Percentiles rank a stretch among this genome's conserved stretches.
phyloP scores from a whole-genome alignment of 2,888 invertebrate genomes.

The Rhopalosiphum nymphaeae region DNA sequence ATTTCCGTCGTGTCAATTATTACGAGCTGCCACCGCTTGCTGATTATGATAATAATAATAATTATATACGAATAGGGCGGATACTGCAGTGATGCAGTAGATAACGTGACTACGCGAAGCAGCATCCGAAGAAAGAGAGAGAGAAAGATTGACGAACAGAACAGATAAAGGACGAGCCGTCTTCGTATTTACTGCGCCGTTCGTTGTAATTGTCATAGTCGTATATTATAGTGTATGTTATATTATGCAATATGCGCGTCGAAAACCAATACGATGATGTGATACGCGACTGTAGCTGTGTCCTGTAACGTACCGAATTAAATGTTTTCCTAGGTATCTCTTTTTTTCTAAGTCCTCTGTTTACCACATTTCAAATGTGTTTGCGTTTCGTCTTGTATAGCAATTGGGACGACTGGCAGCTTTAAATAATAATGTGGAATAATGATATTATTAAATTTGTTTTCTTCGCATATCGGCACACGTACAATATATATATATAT shows the following conservation, averaged over 20 bases:
- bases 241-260: neutral
- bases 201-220: neutral
- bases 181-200: neutral
- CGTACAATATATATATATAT: neutral
- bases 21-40: neutral
- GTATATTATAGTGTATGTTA: neutral
- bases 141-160: neutral
- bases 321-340: neutral
- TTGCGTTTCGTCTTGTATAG: neutral
- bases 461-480: neutral
- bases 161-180: neutral
- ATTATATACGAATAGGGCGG: constrained; percentile 2
- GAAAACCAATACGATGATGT: neutral
- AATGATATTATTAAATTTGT: neutral
- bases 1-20: constrained; percentile 15
- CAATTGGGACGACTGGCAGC: neutral
- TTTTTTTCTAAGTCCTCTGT: neutral
- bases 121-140: neutral
- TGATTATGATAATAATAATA: neutral
- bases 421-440: neutral
- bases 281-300: neutral
- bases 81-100: neutral
- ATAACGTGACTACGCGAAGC: neutral
- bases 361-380: neutral
- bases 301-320: neutral